Evolutionary conservation across 2,113 vertebrate genomes (phyloP), one percentile per base, ranked within the genome.

Genomic region (Montifringilla adamsi): DNA sequence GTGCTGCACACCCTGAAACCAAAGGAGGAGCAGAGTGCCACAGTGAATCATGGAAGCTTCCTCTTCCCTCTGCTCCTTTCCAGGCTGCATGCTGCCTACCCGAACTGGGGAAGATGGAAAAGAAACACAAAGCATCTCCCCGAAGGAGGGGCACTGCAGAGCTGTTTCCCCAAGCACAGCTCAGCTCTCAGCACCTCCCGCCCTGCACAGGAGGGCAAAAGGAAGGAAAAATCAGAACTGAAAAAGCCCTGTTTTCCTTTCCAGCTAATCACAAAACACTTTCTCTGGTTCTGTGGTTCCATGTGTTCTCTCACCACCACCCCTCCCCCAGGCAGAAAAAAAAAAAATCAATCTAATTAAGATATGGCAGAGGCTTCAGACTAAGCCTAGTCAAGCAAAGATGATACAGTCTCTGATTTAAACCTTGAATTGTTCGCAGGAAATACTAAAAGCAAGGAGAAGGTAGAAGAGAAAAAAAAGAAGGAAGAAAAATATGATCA

Each of bases 81-180:
- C 24, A 27, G 33, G 17, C 66, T 79, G 19, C 24, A 41, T 24
- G 24, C 22, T 64, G 73, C 23, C 0, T 1, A 39, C 30, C 30
- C 81, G 41, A 70, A 28, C 50, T 47, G 39, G 47, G 76, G 55
- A 87, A 91, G 33, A 31, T 78, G 66, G 43, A 91, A 82, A 43
- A 0, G 0, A 35, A 84, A 89, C 19, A 1, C 0, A 4, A 87
- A 41, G 46, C 30, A 13, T 74, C 43, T 74, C n/a, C n/a, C 43
- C 14, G 4, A 76, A 47, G 12, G 14, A 55, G 23, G 39, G 83
- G 35, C 6, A 17, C 21, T 3, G 0, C 0, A 0, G 22, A 75
- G 18, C 1, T 2, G 0, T 62, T 82, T 55, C 43, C 30, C 26
- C 16, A 19, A 84, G 39, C 19, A 37, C 24, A 70, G 33, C 13